Evolutionary conservation across 2,888 invertebrate genomes (phyloP).

Genomic region (Drosophila paranaensis): DNA sequence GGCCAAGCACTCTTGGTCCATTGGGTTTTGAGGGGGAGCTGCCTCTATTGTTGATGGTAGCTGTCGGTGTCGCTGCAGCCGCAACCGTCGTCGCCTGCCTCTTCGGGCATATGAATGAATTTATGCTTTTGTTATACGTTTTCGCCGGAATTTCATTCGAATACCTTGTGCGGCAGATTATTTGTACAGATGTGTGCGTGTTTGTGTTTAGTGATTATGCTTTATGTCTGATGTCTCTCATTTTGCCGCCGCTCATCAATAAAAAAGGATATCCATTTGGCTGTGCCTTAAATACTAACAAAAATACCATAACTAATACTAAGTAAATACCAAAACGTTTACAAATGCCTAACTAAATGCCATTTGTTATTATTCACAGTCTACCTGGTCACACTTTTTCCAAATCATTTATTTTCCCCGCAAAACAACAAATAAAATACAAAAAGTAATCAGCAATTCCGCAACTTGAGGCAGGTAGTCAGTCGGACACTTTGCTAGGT

Average conservation of each 20-base stretch:
- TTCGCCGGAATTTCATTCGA: conserved; percentile 68
- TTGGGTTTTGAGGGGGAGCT: conserved; percentile 24
- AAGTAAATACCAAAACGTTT: not conserved
- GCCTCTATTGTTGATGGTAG: conserved; percentile 36
- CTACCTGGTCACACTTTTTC: conserved; percentile 2
- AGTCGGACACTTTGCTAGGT: conserved; percentile 51
- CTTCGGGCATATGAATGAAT: conserved; percentile 67
- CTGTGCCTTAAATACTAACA: not conserved
- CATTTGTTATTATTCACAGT: too few species aligned
- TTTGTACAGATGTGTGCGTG: conserved; percentile 14
- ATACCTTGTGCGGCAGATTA: conserved; percentile 55
- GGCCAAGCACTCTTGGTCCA: conserved; percentile 49
- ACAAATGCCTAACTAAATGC: not conserved
- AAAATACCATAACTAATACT: conserved; percentile 1
- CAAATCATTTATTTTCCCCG: conserved; percentile 9
- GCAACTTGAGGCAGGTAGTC: conserved; percentile 46
- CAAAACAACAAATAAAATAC: conserved; percentile 6
- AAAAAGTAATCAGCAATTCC: conserved; percentile 14
- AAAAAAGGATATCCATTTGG: conserved; percentile 49
- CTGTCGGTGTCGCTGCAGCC: conserved; percentile 33
- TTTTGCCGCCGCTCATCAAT: conserved; percentile 22
- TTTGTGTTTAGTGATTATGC: conserved; percentile 19
- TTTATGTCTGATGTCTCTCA: conserved; percentile 26
- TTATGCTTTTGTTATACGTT: conserved; percentile 70
- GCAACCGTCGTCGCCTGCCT: conserved; percentile 25